phyloP scores from a whole-genome alignment of 2,113 vertebrate species.

The Otolemur garnettii region DNA sequence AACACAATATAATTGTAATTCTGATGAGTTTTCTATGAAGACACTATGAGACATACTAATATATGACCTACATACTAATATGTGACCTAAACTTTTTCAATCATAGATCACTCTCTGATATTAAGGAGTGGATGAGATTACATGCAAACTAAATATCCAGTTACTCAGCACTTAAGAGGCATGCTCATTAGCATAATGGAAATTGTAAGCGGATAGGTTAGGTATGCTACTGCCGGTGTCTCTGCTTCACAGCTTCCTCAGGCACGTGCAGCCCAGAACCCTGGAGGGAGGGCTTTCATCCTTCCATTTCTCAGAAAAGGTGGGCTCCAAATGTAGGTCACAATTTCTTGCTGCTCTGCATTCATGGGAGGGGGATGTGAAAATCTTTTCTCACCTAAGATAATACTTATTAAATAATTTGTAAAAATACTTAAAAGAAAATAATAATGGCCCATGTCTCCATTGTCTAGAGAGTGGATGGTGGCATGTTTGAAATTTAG shows the following conservation, averaged over 20 bases:
- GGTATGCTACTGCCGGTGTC: fast-evolving
- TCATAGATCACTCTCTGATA: neutral
- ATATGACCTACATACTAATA: no score
- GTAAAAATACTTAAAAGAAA: neutral
- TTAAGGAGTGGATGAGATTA: neutral
- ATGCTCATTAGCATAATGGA: neutral
- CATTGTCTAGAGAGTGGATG: neutral
- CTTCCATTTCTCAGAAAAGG: fast-evolving
- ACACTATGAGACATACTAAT: neutral
- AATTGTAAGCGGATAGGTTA: neutral
- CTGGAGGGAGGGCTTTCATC: fast-evolving
- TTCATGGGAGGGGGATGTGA: fast-evolving
- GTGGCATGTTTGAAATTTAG: neutral
- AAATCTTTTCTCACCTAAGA: neutral
- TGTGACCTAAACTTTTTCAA: neutral
- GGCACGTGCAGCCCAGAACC: no score
- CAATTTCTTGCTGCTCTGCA: neutral
- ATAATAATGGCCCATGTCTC: neutral
- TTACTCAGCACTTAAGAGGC: neutral
- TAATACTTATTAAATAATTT: neutral
- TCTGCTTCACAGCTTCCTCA: neutral
- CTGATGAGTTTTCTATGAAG: neutral
- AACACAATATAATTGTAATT: neutral
- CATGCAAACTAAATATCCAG: neutral
- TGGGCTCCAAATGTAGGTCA: neutral